Evolutionary conservation across 2,888 invertebrate species (phyloP).

Genomic region (Diabrotica balteata): DNA sequence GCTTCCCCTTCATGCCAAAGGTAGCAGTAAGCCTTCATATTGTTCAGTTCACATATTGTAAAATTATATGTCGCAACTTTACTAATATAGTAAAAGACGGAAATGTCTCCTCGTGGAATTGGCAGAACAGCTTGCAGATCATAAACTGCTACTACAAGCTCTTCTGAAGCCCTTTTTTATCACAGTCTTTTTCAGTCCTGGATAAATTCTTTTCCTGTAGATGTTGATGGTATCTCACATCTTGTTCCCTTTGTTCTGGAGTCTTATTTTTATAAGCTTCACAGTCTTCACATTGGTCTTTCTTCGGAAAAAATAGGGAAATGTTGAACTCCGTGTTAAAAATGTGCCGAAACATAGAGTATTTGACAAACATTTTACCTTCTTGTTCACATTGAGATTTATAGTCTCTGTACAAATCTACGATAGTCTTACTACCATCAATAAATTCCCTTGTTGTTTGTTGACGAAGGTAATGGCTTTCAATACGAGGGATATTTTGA

Average conservation of each 20-base stretch:
- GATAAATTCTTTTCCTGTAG: background rate
- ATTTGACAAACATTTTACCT: too few relatives aligned
- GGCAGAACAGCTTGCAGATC: background rate
- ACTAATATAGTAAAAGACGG: background rate
- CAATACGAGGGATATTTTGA: slow-evolving; percentile 19
- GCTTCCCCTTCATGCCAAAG: background rate
- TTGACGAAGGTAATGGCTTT: slow-evolving; percentile 20
- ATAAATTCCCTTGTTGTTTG: slow-evolving; percentile 35
- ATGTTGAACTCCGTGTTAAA: background rate
- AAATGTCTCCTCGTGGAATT: background rate
- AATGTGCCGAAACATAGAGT: too few relatives aligned
- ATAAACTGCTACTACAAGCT: background rate
- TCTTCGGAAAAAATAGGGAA: background rate
- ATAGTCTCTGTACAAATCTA: slow-evolving; percentile 39
- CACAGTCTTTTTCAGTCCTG: background rate
- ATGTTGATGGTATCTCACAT: background rate
- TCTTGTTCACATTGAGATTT: background rate
- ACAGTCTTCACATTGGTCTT: background rate
- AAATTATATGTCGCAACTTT: background rate
- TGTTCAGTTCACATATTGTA: background rate
- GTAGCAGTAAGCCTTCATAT: background rate
- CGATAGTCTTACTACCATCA: slow-evolving; percentile 42
- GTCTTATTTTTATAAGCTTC: background rate
- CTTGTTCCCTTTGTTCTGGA: background rate
- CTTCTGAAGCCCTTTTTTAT: background rate